These are phyloP conservation scores for Heteractis magnifica DNA, from an alignment of 92 coral and sea anemone species.

Conservation along the genomic window DNA sequence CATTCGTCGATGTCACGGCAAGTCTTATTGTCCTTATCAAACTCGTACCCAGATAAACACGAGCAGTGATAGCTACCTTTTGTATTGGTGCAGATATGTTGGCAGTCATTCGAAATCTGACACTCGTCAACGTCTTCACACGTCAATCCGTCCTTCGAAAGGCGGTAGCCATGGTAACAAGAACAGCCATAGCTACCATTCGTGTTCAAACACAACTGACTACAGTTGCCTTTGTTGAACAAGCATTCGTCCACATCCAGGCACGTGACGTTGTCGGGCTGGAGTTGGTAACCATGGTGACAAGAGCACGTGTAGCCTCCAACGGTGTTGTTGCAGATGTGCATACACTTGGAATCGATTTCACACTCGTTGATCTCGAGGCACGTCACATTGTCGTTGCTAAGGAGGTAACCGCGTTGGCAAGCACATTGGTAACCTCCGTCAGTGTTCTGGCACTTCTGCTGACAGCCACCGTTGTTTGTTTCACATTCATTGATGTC, in stretches of 20 bases:
- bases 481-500: slow-evolving; percentile 63
- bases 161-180: slow-evolving; percentile 52
- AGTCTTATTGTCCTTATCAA: slow-evolving; percentile 16
- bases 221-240: slow-evolving; percentile 34
- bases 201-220: slow-evolving; percentile 43
- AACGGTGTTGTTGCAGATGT: slow-evolving; percentile 40
- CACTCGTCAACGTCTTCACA: slow-evolving; percentile 66
- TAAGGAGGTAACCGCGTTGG: slow-evolving; percentile 47
- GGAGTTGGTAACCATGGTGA: slow-evolving; percentile 52
- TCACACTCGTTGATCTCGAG: slow-evolving; percentile 55
- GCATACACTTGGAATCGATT: slow-evolving; percentile 21
- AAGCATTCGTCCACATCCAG: slow-evolving; percentile 53
- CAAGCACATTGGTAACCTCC: slow-evolving; percentile 67
- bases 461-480: slow-evolving; percentile 55
- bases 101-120: slow-evolving; percentile 32
- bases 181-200: slow-evolving; percentile 55
- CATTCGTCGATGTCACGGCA: slow-evolving; percentile 47
- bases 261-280: slow-evolving; percentile 48
- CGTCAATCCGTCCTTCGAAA: slow-evolving; percentile 26
- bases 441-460: slow-evolving; percentile 51
- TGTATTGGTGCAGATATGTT: slow-evolving; percentile 53
- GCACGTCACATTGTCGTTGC: slow-evolving; percentile 46
- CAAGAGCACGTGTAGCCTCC: slow-evolving; percentile 67
- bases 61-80: slow-evolving; percentile 47
- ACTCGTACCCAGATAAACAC: slow-evolving; percentile 42